phyloP scores from a whole-genome alignment of 23 tunicate genomes.

The Trididemnum clinides region DNA sequence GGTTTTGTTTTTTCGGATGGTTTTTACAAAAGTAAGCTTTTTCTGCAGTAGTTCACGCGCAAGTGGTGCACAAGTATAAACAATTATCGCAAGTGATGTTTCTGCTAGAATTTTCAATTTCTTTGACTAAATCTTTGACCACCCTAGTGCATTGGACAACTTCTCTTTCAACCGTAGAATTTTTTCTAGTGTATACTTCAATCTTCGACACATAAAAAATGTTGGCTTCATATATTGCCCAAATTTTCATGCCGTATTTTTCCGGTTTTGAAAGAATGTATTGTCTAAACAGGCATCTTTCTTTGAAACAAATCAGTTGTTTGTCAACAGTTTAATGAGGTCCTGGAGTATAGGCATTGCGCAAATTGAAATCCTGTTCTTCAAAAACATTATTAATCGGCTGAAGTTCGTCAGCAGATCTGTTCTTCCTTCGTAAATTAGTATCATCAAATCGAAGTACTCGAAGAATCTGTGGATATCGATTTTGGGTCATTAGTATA shows the following conservation, averaged over 20 bases:
- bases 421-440: background rate
- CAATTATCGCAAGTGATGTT: background rate
- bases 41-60: no score
- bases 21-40: background rate
- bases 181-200: background rate
- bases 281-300: no score
- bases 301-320: background rate
- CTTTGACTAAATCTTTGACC: no score
- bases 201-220: background rate
- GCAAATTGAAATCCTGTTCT: background rate
- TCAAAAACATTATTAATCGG: background rate
- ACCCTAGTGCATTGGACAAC: background rate
- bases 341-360: background rate
- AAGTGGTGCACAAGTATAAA: background rate
- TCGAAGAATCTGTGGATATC: background rate
- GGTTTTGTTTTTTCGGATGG: background rate
- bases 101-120: background rate
- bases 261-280: no score
- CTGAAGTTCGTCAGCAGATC: background rate
- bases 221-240: background rate
- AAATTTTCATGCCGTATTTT: no score
- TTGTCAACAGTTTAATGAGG: background rate
- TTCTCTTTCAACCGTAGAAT: background rate
- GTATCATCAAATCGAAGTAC: background rate
- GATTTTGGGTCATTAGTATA: background rate